Evolutionary conservation across 2,113 vertebrate species (phyloP).

Genomic region (Aegithalos caudatus): DNA sequence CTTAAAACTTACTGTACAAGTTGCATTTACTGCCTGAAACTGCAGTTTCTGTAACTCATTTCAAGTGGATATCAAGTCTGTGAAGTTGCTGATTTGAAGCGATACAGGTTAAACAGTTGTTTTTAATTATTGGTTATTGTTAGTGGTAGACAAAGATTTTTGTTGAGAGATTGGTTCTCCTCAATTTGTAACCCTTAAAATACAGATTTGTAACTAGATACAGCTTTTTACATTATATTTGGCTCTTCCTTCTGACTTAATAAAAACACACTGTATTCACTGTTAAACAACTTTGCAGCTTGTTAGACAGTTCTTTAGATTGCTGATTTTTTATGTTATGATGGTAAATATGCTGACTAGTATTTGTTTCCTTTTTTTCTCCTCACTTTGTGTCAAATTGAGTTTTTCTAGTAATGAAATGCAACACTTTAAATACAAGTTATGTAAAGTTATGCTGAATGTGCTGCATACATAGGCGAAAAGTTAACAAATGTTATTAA

Average conservation of each 20-base stretch:
- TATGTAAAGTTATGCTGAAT: constrained; percentile 40
- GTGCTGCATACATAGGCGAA: constrained; percentile 55
- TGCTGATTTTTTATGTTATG: background rate
- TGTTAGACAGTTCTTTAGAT: background rate
- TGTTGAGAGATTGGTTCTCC: background rate
- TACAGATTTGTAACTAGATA: background rate
- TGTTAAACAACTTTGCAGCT: background rate
- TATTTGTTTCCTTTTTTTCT: background rate
- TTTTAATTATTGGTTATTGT: background rate
- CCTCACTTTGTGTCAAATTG: background rate
- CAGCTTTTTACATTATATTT: background rate
- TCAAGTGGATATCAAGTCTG: background rate
- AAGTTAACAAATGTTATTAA: constrained; percentile 55
- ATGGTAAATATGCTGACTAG: constrained; percentile 11
- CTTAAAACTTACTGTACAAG: background rate
- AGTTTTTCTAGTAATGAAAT: constrained; percentile 19
- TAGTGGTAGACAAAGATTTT: background rate
- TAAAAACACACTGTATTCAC: background rate
- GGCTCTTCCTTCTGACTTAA: background rate
- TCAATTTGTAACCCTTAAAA: constrained; percentile 15
- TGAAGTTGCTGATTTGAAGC: background rate
- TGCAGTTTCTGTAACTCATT: background rate
- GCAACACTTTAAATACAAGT: constrained; percentile 29
- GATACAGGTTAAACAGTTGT: background rate
- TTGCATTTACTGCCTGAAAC: background rate